Evolutionary conservation across 2,797 vertebrate genomes (phyloP), one percentile per base, ranked within the genome.

Genomic region (Cichlasoma orientale): DNA sequence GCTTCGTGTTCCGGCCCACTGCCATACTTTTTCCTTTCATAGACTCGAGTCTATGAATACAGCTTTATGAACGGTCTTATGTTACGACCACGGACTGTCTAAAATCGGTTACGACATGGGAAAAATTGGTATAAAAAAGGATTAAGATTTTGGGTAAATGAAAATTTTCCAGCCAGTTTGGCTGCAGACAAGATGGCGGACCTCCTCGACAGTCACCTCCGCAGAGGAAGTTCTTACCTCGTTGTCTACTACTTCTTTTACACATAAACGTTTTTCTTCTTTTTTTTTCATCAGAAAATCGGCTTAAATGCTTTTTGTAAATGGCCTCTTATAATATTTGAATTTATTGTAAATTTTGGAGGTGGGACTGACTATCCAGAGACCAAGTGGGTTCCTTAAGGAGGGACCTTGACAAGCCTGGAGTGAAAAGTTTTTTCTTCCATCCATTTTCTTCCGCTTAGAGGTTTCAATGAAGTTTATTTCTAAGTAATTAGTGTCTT

Each of bases 1-100:
- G 31, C 36, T 0, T 12, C 3, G 6, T 47, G 74, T 5, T 2
- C 73, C 83, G 12, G 79, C 85, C 83, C 83, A 59, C n/a, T 68
- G 10, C 23, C 16, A 41, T 9, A 66, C 5, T 7, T 16, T 27
- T 27, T 27, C 38, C 3, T 25, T 4, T 44, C 21, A 47, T 11
- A 7, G 23, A 19, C 61, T 7, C 1, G 38, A 44, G 38, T 16
- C 25, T 47, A 66, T 47, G 25, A 36, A 4, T 21, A 7, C 5
- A 12, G 33, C 57, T 2, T 7, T 7, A 19, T 19, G 11, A 3
- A 18, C 9, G 1, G 5, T 29, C 7, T 66, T 66, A 47, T 5
- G 61, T 6, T 4, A 47, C 16, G 5, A 6, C 13, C 36, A 1
- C 3, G 25, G 0, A 66, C 14, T 19, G 14, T 27, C 18, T 47